These are phyloP conservation scores for Chrysolina haemoptera DNA, from an alignment of 2,888 invertebrate species.

Conservation along the genomic window DNA sequence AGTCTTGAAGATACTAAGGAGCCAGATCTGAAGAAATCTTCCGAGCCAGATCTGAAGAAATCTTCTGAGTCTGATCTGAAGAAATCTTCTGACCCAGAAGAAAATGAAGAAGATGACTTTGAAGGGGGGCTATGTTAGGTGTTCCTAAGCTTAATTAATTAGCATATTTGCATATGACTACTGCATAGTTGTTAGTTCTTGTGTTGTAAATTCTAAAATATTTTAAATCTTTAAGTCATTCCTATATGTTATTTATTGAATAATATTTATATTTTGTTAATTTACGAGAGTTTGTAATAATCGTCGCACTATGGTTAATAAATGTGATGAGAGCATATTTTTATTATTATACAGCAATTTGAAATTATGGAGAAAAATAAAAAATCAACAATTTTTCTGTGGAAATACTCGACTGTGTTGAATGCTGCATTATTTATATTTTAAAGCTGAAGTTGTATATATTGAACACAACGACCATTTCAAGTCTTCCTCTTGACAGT, in stretches of 20 bases:
- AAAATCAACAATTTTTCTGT: not conserved
- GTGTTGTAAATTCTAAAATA: slow-evolving; percentile 4
- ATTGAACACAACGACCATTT: no score
- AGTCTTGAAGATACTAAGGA: not conserved
- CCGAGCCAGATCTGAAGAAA: not conserved
- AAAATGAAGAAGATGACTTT: slow-evolving; percentile 20
- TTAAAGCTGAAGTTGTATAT: no score
- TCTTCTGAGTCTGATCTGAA: no score
- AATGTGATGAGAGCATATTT: slow-evolving; percentile 11
- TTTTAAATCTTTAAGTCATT: slow-evolving; percentile 5
- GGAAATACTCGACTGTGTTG: no score
- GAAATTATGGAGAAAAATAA: slow-evolving; percentile 61
- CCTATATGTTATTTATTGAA: slow-evolving; percentile 5
- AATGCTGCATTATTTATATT: no score
- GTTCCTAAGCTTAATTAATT: not conserved
- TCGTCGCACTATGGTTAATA: slow-evolving; percentile 23
- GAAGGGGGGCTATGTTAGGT: slow-evolving; percentile 21
- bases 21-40: not conserved
- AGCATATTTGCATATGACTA: slow-evolving; percentile 55
- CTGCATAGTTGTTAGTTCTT: slow-evolving; percentile 67
- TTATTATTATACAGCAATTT: slow-evolving; percentile 53
- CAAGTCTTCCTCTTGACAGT: no score
- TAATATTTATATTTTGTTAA: slow-evolving; percentile 14
- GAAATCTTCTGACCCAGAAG: not conserved
- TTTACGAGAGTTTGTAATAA: slow-evolving; percentile 16